A percentile compares a stretch with the other conserved stretches of the same genome.
These are phyloP conservation scores for Willisornis vidua DNA, from an alignment of 2,113 vertebrate species.

Conservation along the genomic window DNA sequence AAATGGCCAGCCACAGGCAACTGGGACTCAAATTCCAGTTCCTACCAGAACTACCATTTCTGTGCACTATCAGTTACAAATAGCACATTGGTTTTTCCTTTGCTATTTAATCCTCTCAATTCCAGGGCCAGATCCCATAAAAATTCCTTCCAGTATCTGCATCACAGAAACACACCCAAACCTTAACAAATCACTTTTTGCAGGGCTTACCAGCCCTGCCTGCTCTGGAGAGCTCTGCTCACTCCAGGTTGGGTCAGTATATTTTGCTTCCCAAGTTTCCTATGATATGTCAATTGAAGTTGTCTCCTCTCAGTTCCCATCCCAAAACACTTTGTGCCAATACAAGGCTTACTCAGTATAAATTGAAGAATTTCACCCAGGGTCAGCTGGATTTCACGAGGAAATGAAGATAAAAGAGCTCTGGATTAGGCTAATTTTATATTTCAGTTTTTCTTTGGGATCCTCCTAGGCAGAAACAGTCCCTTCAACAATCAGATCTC, in stretches of 20 bases:
- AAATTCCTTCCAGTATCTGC: slow-evolving; percentile 71
- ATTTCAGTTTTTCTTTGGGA: neutral
- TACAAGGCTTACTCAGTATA: neutral
- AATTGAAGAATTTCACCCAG: fast-evolving
- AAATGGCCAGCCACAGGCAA: neutral
- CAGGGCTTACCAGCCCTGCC: slow-evolving; percentile 50
- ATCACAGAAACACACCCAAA: slow-evolving; percentile 60
- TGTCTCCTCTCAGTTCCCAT: neutral
- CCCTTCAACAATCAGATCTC: neutral
- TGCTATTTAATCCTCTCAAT: slow-evolving; percentile 45
- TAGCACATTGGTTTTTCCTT: slow-evolving; percentile 33
- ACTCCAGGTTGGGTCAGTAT: neutral
- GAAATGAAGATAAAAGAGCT: neutral
- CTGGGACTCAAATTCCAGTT: slow-evolving; percentile 23
- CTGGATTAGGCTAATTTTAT: neutral
- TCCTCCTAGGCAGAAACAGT: neutral
- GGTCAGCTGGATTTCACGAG: neutral
- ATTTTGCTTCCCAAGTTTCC: neutral
- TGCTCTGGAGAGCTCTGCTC: neutral
- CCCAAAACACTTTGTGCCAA: neutral
- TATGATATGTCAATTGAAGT: neutral
- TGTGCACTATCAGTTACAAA: slow-evolving; percentile 27
- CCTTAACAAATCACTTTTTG: slow-evolving; percentile 61
- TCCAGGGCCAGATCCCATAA: slow-evolving; percentile 65
- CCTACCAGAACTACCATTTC: slow-evolving; percentile 46